Evolutionary conservation across 2,113 vertebrate genomes (phyloP), one percentile per base, ranked within the genome.

Genomic region (Tupaia tana): DNA sequence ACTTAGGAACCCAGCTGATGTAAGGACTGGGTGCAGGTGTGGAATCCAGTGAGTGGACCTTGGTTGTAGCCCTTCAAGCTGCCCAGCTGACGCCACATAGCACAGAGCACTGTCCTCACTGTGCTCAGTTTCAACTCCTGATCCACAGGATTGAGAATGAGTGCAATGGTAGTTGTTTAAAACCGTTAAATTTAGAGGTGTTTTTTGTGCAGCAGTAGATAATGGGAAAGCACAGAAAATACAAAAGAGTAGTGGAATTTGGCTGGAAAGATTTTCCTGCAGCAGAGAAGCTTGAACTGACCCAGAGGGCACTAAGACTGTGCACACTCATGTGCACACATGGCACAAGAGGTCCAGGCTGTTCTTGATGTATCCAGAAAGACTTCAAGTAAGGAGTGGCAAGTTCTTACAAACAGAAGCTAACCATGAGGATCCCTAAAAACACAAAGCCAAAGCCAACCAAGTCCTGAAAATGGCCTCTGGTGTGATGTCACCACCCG

Each of bases 381-480:
- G 56, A 19, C 25, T 89, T 64, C 59, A 61, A 14, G 13, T 83
- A 54, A 61, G 64, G 69, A 70, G 31, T 24, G 63, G 14, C 0
- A 9, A 14, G 10, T 34, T 67, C 52, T 75, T 63, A 27, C 27
- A 74, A 22, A 7, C 12, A 24, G 22, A 29, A 93, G n/a, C 9
- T 74, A 13, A 86, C 59, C 16, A n/a, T 0, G 14, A 84, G 34
- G 34, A 34, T 86, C 10, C 10, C 19, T 8, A 59, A 34, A 52
- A 64, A 58, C 0, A n/a, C n/a, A n/a, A n/a, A n/a, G 2, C 0
- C 0, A 22, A 31, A 34, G 13, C 4, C 66, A 31, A 7, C 18
- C 11, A 90, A 64, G 59, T 19, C 43, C 25, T 58, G 24, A 8
- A 13, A 19, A n/a, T 12, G 64, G 64, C 34, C 31, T 52, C 13